Conservation (phyloP, 2,113 vertebrate species). For the Cairina moschata region DNA sequence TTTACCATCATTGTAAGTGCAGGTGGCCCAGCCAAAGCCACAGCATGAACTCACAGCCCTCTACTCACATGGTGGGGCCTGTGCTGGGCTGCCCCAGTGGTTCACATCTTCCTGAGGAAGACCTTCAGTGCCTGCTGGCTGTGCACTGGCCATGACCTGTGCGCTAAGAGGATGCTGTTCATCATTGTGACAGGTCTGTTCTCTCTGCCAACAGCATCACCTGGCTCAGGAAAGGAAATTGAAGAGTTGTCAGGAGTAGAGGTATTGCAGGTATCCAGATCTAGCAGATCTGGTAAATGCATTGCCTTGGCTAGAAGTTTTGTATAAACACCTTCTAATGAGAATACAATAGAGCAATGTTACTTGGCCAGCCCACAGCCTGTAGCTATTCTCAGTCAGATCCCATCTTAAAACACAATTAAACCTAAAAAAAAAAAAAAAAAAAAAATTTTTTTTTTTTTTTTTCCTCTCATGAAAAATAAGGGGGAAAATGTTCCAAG, state of each 20-base stretch:
- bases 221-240: fast-evolving
- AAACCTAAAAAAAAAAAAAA: background rate
- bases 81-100: background rate
- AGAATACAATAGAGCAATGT: background rate
- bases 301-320: background rate
- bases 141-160: fast-evolving
- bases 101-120: background rate
- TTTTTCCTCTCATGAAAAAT: background rate
- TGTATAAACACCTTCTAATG: background rate
- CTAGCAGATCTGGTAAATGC: background rate
- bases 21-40: background rate
- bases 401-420: background rate
- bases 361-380: background rate
- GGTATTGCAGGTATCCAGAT: background rate
- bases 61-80: fast-evolving
- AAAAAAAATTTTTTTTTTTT: background rate
- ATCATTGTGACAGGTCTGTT: background rate
- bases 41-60: fast-evolving
- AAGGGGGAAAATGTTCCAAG: background rate
- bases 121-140: background rate
- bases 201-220: background rate
- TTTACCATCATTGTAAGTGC: background rate
- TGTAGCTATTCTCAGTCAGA: background rate
- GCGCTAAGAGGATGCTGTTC: background rate
- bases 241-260: background rate